Evolutionary conservation across 2,113 vertebrate species (phyloP), one percentile per base, ranked within the genome.

Genomic region (Osmerus mordax): DNA sequence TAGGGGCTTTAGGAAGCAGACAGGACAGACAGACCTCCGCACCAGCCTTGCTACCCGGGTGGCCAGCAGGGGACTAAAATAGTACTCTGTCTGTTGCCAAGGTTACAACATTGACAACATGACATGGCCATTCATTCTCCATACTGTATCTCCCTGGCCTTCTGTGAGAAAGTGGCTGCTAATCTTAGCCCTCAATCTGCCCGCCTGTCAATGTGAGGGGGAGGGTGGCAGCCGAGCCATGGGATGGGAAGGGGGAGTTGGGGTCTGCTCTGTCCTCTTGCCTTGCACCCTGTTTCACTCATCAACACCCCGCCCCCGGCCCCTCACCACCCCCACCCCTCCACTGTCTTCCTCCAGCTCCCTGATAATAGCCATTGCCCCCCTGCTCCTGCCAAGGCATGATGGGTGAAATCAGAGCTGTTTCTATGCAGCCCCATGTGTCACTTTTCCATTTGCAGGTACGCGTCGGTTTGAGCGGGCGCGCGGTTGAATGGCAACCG

Each of bases 101-200:
- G 92, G 92, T 93, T 93, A 93, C 92, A 87, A 86, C 91, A 91
- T 92, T 93, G 92, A 92, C 91, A 93, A 92, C 90, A 93, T 91
- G 92, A 93, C 88, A 91, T 86, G 89, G 87, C 89, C 90, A 93
- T 92, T 93, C 91, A 92, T 93, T 92, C 91, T 91, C 86, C 81
- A 86, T 91, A 91, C 90, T 92, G 92, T 93, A 93, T 93, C 92
- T 93, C 89, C 67, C 84, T 87, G 89, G 91, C 92, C 91, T 93
- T 93, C 91, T 93, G 91, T 91, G 92, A 90, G 90, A 90, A 89
- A 90, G 89, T 84, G 89, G 86, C 89, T 88, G 87, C 92, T 93
- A 93, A 93, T 93, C 92, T 93, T 90, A 87, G 89, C 86, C 90
- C 90, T 92, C 90, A 90, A 92, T 93, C 91, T 92, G 88, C 72